Evolutionary conservation across 2,797 vertebrate species (phyloP).

Genomic region (Brachyrhaphis roseni): DNA sequence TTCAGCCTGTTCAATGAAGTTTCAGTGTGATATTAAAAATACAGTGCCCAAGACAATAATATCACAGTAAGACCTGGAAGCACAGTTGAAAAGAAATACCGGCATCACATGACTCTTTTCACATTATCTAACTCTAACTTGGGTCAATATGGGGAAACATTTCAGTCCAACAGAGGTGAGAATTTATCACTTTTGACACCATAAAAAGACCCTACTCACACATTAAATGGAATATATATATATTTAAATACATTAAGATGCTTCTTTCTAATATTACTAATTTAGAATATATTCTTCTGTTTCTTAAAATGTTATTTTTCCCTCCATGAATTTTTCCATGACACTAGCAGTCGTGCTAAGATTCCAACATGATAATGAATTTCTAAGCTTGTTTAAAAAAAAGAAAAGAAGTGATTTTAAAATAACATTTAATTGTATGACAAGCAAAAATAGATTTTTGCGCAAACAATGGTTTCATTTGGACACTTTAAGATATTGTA

Average conservation of each 20-base stretch:
- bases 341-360: not conserved
- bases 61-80: not conserved
- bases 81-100: not conserved
- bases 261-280: constrained; percentile 55
- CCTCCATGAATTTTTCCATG: constrained; percentile 27
- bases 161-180: constrained; percentile 65
- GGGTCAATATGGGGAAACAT: constrained; percentile 73
- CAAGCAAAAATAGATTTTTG: not conserved
- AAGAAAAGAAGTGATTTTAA: constrained; percentile 7
- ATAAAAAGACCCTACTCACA: constrained; percentile 6
- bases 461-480: not conserved
- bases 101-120: not conserved
- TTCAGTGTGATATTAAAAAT: not conserved
- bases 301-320: not conserved
- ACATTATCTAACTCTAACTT: constrained; percentile 11
- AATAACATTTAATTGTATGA: constrained; percentile 4
- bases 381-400: not conserved
- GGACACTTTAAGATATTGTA: not conserved
- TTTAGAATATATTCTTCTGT: constrained; percentile 42
- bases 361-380: constrained; percentile 11
- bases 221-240: constrained; percentile 6
- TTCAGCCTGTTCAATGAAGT: not conserved
- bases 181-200: constrained; percentile 53
- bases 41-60: not conserved
- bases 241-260: constrained; percentile 37